Evolutionary conservation across 2,113 vertebrate species (phyloP).

Genomic region (Colaptes auratus): DNA sequence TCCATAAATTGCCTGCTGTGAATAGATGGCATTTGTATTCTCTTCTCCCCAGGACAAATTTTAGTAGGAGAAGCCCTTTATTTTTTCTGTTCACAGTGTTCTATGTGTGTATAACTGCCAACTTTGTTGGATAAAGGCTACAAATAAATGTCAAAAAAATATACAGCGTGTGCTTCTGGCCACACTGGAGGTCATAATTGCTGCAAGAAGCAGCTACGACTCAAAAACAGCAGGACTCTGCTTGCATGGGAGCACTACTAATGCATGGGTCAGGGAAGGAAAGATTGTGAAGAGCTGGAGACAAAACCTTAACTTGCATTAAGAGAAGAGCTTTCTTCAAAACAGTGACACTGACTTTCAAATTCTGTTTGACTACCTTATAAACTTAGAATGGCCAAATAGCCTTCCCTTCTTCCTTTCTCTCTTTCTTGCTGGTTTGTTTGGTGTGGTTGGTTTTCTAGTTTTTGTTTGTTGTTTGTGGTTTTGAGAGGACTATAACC

Average conservation of each 20-base stretch:
- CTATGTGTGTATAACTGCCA: constrained; percentile 13
- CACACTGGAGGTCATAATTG: background rate
- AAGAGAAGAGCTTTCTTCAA: background rate
- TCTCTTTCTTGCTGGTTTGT: background rate
- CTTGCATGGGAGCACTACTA: background rate
- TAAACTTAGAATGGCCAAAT: background rate
- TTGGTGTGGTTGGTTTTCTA: background rate
- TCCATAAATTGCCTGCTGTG: background rate
- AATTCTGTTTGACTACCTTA: background rate
- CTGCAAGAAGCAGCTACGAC: background rate
- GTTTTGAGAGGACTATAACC: background rate
- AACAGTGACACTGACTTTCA: background rate
- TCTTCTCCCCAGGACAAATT: background rate
- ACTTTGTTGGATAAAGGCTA: background rate
- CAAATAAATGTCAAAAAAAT: constrained; percentile 19
- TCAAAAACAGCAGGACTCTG: background rate
- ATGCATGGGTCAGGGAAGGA: accelerated
- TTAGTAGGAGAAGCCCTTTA: background rate
- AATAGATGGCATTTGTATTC: background rate
- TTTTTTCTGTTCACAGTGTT: background rate
- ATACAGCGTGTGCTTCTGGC: background rate
- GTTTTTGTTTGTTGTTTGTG: no score
- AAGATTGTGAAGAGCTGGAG: background rate
- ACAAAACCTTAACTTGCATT: background rate
- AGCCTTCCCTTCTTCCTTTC: background rate